A percentile compares a stretch with the other conserved stretches of the same genome.
These are phyloP conservation scores for Nomada flava DNA, from an alignment of 2,888 invertebrate genomes.

Conservation along the genomic window DNA sequence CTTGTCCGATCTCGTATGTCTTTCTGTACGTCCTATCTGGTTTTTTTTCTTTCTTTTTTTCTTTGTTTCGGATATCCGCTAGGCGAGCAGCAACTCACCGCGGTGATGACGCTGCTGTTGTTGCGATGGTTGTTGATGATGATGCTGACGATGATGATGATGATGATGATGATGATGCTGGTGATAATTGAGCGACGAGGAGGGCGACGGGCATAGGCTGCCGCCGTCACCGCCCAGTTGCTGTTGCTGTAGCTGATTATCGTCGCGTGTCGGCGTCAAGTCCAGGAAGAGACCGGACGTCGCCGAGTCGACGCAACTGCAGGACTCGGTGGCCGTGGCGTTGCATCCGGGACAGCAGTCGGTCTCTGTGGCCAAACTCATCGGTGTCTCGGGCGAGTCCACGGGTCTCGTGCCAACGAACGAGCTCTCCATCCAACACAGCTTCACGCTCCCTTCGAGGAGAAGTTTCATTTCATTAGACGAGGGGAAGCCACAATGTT, in stretches of 20 bases:
- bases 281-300: conserved; percentile 78
- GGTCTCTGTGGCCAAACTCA: conserved; percentile 83
- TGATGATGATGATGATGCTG: conserved; percentile 63
- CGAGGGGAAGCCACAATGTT: conserved; percentile 7
- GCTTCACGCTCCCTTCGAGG: conserved; percentile 87
- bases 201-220: conserved; percentile 77
- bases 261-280: conserved; percentile 78
- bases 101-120: conserved; percentile 85
- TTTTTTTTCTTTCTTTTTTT: too few relatives aligned
- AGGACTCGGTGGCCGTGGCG: conserved; percentile 74
- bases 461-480: conserved; percentile 62
- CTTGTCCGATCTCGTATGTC: conserved; percentile 40
- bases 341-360: conserved; percentile 81
- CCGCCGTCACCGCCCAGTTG: conserved; percentile 63
- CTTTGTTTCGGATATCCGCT: conserved; percentile 83
- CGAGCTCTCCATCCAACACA: conserved; percentile 97
- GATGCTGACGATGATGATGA: conserved; percentile 81
- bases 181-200: conserved; percentile 70
- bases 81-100: conserved; percentile 85
- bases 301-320: conserved; percentile 78
- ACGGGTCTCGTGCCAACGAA: conserved; percentile 94
- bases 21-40: conserved; percentile 15
- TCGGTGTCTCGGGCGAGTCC: conserved; percentile 94
- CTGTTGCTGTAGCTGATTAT: conserved; percentile 65
- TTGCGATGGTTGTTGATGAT: conserved; percentile 84